Evolutionary conservation across 2,888 invertebrate genomes (phyloP).

Genomic region (Dysmachus trigonus): DNA sequence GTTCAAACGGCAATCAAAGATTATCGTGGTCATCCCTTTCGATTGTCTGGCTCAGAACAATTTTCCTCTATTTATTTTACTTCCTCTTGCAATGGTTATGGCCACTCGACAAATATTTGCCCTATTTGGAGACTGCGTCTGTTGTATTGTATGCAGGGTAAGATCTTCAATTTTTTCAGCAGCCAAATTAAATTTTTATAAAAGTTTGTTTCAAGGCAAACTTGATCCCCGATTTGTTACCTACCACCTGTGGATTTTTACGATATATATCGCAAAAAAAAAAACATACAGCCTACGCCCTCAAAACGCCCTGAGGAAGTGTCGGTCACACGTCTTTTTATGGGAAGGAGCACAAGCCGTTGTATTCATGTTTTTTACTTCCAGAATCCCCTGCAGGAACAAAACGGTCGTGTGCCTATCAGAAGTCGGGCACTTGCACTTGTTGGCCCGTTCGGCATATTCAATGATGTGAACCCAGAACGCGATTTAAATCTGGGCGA

Average conservation of each 20-base stretch:
- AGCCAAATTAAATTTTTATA: neutral
- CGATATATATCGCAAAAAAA: neutral
- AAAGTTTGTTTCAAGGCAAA: neutral
- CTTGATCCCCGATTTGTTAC: neutral
- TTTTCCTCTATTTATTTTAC: neutral
- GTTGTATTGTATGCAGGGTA: neutral
- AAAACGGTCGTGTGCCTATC: conserved; percentile 40
- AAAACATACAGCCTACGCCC: too few relatives aligned
- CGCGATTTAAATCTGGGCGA: conserved; percentile 45
- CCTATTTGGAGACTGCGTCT: neutral
- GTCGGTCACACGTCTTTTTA: neutral
- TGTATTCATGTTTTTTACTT: neutral
- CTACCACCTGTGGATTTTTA: conserved; percentile 29
- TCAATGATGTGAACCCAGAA: conserved; percentile 14
- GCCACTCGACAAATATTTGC: conserved; percentile 27
- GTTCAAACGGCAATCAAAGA: neutral
- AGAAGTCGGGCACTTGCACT: conserved; percentile 40
- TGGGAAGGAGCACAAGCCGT: neutral
- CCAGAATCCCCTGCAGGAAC: neutral
- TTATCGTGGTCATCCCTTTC: neutral
- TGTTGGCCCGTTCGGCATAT: conserved; percentile 22
- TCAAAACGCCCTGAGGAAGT: neutral
- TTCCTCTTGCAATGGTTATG: neutral
- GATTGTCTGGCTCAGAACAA: neutral
- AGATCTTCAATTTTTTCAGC: neutral